Conservation (phyloP, 2,797 vertebrate genomes). For the Staurois parvus region DNA sequence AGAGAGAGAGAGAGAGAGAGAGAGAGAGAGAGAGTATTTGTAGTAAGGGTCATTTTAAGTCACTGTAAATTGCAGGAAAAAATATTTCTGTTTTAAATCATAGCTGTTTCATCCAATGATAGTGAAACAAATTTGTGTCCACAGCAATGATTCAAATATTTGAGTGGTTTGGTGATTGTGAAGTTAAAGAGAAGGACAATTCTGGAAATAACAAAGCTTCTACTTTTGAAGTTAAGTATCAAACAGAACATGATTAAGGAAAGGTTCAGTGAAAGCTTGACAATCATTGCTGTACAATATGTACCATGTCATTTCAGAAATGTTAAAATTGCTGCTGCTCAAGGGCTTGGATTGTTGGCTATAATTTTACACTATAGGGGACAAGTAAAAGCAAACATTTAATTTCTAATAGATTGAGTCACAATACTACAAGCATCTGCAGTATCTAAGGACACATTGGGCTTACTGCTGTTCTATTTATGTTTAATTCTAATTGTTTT, state of each 20-base stretch:
- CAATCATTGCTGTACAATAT: conserved; percentile 40
- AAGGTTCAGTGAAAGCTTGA: conserved; percentile 40
- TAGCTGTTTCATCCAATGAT: conserved; percentile 21
- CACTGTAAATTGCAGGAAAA: background rate
- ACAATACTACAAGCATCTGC: background rate
- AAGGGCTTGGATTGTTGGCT: conserved; percentile 34
- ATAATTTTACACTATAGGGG: conserved; percentile 49
- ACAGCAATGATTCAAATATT: conserved; percentile 31
- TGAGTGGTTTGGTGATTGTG: conserved; percentile 31
- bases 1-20: too few species aligned
- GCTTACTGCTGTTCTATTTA: background rate
- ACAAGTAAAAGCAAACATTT: conserved; percentile 43
- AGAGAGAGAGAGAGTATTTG: too few species aligned
- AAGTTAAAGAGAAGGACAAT: conserved; percentile 39
- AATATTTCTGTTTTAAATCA: background rate
- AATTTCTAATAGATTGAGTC: conserved; percentile 13
- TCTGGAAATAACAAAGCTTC: conserved; percentile 40
- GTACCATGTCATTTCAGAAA: conserved; percentile 42
- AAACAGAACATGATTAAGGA: conserved; percentile 46
- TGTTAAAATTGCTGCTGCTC: conserved; percentile 35
- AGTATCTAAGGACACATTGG: conserved; percentile 11
- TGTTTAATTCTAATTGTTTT: too few species aligned
- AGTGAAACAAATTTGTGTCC: conserved; percentile 22
- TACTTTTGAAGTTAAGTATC: conserved; percentile 46
- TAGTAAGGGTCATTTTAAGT: background rate